phyloP scores from a whole-genome alignment of 2,113 vertebrate species.

The Echinops telfairi region DNA sequence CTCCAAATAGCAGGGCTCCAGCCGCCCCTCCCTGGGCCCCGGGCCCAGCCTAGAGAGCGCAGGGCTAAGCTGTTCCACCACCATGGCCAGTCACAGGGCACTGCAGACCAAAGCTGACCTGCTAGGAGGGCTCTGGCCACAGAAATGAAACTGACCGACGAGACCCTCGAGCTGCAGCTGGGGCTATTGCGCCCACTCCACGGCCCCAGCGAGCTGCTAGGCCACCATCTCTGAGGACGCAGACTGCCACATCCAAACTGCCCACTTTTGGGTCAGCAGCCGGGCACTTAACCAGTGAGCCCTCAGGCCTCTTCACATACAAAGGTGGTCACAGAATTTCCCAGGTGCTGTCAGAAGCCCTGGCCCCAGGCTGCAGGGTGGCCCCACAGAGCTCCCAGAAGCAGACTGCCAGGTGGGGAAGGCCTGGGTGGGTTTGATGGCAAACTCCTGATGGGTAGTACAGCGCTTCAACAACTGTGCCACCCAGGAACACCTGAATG shows the following conservation, averaged over 20 bases:
- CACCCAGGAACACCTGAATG: neutral
- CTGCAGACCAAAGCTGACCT: neutral
- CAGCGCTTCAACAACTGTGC: neutral
- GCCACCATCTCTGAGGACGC: too few relatives aligned
- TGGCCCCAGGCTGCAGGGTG: neutral
- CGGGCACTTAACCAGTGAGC: too few relatives aligned
- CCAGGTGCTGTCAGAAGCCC: neutral
- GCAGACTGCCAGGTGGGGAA: neutral
- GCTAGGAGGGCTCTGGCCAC: too few relatives aligned
- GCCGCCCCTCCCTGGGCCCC: rapidly evolving
- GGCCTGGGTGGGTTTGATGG: neutral
- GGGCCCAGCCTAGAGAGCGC: neutral
- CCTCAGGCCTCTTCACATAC: too few relatives aligned
- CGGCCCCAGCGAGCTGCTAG: too few relatives aligned
- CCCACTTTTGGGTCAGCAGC: neutral
- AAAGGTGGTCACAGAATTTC: neutral
- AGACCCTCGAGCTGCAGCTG: too few relatives aligned
- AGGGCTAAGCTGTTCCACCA: neutral
- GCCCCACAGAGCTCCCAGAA: neutral
- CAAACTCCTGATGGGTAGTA: neutral
- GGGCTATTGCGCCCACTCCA: too few relatives aligned
- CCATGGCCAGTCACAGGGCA: neutral
- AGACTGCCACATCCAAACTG: neutral
- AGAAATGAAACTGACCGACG: too few relatives aligned
- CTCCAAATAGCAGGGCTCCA: neutral